These are phyloP conservation scores for Euphonia xanthogaster DNA, from an alignment of 2,797 vertebrate species.

Conservation along the genomic window DNA sequence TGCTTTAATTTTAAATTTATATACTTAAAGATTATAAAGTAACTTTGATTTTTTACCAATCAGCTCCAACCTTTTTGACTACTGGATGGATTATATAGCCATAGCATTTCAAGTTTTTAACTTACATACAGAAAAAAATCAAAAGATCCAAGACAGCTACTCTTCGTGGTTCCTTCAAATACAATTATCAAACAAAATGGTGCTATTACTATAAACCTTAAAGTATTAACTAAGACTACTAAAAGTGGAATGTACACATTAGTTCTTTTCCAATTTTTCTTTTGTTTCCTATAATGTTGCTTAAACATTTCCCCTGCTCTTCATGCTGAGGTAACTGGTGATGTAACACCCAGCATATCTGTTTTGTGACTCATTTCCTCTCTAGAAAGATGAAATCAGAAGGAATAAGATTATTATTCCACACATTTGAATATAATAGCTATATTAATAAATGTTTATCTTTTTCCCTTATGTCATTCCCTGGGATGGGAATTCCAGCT, in stretches of 20 bases:
- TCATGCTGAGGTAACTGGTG: not conserved
- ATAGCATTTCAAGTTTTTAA: not conserved
- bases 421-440: not conserved
- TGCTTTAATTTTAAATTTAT: not conserved
- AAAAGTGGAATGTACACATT: not conserved
- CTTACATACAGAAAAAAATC: not conserved
- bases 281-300: not conserved
- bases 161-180: not conserved
- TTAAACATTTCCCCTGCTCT: not conserved
- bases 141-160: not conserved
- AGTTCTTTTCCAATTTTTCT: constrained; percentile 10
- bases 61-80: not conserved
- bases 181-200: not conserved
- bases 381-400: not conserved
- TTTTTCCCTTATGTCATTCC: not conserved
- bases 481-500: not conserved
- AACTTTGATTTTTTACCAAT: not conserved
- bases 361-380: not conserved
- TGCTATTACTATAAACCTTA: not conserved
- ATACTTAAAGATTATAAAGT: not conserved
- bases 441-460: not conserved
- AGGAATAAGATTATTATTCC: not conserved
- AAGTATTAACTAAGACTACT: not conserved
- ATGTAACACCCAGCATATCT: not conserved
- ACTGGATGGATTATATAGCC: not conserved